Percentiles rank a stretch among this genome's conserved stretches.
These are phyloP conservation scores for Drosophila pectinifera DNA, from an alignment of 1,140 invertebrate species.

Conservation along the genomic window DNA sequence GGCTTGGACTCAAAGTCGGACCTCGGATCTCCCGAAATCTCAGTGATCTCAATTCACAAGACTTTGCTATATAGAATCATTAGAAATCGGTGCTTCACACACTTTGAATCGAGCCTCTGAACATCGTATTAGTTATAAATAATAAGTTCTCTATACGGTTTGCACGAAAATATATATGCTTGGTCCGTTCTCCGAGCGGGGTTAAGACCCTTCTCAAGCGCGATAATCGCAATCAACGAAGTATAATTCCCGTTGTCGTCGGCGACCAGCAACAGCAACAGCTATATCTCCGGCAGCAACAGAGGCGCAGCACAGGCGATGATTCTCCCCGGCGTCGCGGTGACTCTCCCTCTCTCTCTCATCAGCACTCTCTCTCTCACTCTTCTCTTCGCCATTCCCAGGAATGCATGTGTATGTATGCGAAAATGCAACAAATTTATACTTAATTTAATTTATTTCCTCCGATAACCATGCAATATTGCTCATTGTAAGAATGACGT, in stretches of 20 bases:
- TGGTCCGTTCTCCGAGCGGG: slow-evolving; percentile 67
- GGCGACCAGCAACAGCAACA: slow-evolving; percentile 31
- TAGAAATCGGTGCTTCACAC: slow-evolving; percentile 45
- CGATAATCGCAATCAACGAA: slow-evolving; percentile 74
- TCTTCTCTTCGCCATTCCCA: not conserved
- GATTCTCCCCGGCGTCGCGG: slow-evolving; percentile 12
- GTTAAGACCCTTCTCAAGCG: slow-evolving; percentile 73
- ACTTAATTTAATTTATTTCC: not conserved
- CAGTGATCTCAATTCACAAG: slow-evolving; percentile 12
- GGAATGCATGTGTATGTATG: slow-evolving; percentile 31
- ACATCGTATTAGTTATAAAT: slow-evolving; percentile 13
- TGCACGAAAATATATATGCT: slow-evolving; percentile 20
- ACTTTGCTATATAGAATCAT: not conserved
- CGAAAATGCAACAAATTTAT: slow-evolving; percentile 1
- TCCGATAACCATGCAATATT: not conserved
- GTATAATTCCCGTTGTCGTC: slow-evolving; percentile 33
- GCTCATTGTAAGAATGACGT: not conserved
- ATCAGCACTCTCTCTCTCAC: not conserved
- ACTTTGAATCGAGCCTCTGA: slow-evolving; percentile 8
- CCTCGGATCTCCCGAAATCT: slow-evolving; percentile 12
- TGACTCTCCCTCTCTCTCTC: slow-evolving; percentile 12
- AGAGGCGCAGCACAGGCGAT: slow-evolving; percentile 11
- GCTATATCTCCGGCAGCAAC: slow-evolving; percentile 7
- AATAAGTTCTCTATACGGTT: slow-evolving; percentile 5
- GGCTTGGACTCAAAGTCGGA: slow-evolving; percentile 1